Percentiles rank a stretch among this genome's conserved stretches.
Evolutionary conservation across 2,888 invertebrate species (phyloP).

Genomic region (Pinctada fucata): DNA sequence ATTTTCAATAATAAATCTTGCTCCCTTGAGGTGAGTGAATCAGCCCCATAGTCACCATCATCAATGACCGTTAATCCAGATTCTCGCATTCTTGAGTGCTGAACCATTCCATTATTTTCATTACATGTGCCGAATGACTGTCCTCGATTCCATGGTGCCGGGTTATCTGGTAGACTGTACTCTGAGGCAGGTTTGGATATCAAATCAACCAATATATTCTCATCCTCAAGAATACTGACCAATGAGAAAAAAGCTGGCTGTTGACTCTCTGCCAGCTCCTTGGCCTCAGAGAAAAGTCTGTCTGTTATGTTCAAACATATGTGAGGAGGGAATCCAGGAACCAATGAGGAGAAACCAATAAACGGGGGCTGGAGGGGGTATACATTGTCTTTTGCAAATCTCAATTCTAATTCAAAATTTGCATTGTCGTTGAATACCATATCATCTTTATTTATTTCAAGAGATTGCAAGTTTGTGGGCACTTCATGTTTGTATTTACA

Average conservation of each 20-base stretch:
- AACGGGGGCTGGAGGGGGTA: slow-evolving; percentile 69
- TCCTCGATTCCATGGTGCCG: slow-evolving; percentile 27
- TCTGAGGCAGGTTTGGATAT: slow-evolving; percentile 55
- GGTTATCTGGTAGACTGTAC: slow-evolving; percentile 54
- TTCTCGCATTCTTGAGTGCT: background rate
- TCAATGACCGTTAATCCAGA: background rate
- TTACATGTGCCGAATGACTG: background rate
- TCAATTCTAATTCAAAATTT: slow-evolving; percentile 66
- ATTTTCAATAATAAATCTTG: slow-evolving; percentile 10
- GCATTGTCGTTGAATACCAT: slow-evolving; percentile 20
- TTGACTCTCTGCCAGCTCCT: slow-evolving; percentile 50
- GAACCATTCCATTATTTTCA: background rate
- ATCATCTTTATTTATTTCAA: slow-evolving; percentile 27
- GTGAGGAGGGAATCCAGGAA: slow-evolving; percentile 57
- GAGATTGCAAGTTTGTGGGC: slow-evolving; percentile 8
- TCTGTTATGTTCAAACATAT: slow-evolving; percentile 66
- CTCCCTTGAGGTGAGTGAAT: slow-evolving; percentile 45
- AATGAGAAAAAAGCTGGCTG: slow-evolving; percentile 69
- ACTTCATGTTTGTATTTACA: slow-evolving; percentile 58
- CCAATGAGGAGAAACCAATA: slow-evolving; percentile 65
- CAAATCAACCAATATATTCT: slow-evolving; percentile 54
- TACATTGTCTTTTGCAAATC: slow-evolving; percentile 65
- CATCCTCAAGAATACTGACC: slow-evolving; percentile 67
- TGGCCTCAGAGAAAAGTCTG: slow-evolving; percentile 61
- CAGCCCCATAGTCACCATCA: slow-evolving; percentile 27